phyloP scores from a whole-genome alignment of 2,888 invertebrate species.

The Leptarthrus brevirostris region DNA sequence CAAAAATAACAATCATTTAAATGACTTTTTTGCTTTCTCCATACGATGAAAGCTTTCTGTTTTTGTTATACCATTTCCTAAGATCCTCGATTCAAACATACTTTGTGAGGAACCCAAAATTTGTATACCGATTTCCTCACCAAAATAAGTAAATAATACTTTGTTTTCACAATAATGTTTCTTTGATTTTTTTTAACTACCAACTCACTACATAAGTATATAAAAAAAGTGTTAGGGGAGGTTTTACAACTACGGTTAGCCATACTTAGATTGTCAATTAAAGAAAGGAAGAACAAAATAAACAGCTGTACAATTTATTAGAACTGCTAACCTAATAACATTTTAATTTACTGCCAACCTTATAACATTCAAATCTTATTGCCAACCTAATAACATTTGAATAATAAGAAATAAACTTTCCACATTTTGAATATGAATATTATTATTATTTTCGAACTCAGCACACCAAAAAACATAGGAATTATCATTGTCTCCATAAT shows the following conservation, averaged over 20 bases:
- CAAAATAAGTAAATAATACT: background rate
- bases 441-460: background rate
- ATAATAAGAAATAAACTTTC: background rate
- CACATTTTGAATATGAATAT: background rate
- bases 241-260: background rate
- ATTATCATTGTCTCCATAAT: too few relatives aligned
- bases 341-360: background rate
- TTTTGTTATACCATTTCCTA: background rate
- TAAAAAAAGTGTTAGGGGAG: background rate
- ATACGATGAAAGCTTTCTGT: background rate
- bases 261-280: background rate
- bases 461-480: conserved; percentile 1
- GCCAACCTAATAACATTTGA: too few relatives aligned
- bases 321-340: background rate
- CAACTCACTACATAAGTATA: background rate
- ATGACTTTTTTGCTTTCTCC: background rate
- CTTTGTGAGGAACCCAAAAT: background rate
- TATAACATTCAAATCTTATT: background rate
- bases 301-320: background rate
- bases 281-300: background rate
- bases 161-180: background rate
- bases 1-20: conserved; percentile 2
- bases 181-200: conserved; percentile 2
- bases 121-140: background rate
- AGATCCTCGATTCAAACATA: background rate